Evolutionary conservation across 2,888 invertebrate species (phyloP), one percentile per base, ranked within the genome.

Genomic region (Tenthredo notha): DNA sequence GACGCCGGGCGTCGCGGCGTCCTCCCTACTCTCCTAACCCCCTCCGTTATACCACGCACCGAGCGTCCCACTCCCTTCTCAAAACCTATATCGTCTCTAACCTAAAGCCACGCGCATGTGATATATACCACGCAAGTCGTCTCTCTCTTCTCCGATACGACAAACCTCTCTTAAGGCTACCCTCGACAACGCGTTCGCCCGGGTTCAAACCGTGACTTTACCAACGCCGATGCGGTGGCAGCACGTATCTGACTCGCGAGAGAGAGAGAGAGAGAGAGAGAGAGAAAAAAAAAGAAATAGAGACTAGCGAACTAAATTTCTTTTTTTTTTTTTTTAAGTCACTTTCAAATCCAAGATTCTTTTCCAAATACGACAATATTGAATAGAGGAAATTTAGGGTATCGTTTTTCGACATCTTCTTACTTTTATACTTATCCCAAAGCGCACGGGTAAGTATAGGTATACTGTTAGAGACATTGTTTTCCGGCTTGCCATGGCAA

Each of bases 1-100:
- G 92, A 92, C 93, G 93, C 93, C 92, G 88, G 92, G 92, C 93
- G 93, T 93, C 93, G 92, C 92, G 88, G 87, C 91, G 88, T 91
- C 91, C 90, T 90, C 88, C 85, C 85, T 87, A 84, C 85, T 84
- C 78, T 65, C 67, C 70, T 50, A 50, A 85, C 82, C 50, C 67
- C 50, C 67, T 10, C 47, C 47, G 47, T 47, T 15, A 47, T 47
- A 12, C 65, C 74, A 21, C 75, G 58, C 78, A 18, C 18, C 50
- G 18, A 50, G 47, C 54, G 54, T 54, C n/a, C n/a, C 54, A n/a
- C 54, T 61, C 70, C 58, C 54, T 50, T 37, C 78, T 5, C 29
- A 54, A 54, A 54, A n/a, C 54, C 54, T 29, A n/a, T 40, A 61
- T 10, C 61, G 61, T 21, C 25, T 25, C 21, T 10, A 21, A 4